Evolutionary conservation across 2,797 vertebrate genomes (phyloP).

Genomic region (Falco naumanni): DNA sequence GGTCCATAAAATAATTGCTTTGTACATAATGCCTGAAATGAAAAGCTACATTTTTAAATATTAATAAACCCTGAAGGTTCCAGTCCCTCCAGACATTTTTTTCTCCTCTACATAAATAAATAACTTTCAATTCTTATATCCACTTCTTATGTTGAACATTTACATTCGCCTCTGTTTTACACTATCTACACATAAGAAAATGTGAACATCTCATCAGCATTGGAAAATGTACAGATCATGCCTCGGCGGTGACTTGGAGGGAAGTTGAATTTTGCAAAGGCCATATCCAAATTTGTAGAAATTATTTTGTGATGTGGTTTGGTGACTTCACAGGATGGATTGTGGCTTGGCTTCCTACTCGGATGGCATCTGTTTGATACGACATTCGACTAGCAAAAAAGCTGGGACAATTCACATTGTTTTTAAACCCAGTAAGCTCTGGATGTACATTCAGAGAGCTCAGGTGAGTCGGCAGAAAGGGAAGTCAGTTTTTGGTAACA

Average conservation of each 20-base stretch:
- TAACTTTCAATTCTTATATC: slow-evolving; percentile 83
- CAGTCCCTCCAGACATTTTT: slow-evolving; percentile 69
- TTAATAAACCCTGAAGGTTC: slow-evolving; percentile 85
- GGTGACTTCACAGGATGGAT: background rate
- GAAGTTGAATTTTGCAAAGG: slow-evolving; percentile 70
- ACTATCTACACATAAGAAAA: slow-evolving; percentile 84
- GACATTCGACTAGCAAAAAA: background rate
- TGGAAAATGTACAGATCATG: slow-evolving; percentile 37
- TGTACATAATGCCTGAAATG: slow-evolving; percentile 79
- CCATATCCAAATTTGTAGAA: slow-evolving; percentile 62
- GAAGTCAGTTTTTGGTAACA: slow-evolving; percentile 31
- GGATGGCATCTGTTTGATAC: background rate
- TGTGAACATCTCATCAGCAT: slow-evolving; percentile 25
- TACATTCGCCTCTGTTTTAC: slow-evolving; percentile 80
- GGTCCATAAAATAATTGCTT: slow-evolving; percentile 84
- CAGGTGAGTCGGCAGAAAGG: slow-evolving; percentile 41
- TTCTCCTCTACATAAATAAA: slow-evolving; percentile 88
- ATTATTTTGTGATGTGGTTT: background rate
- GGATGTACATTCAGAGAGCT: slow-evolving; percentile 39
- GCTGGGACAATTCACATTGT: background rate
- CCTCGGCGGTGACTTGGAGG: slow-evolving; percentile 53
- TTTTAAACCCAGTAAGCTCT: slow-evolving; percentile 10
- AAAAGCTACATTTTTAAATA: slow-evolving; percentile 82
- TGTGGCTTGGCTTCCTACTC: slow-evolving; percentile 56
- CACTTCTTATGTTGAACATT: slow-evolving; percentile 82